Base-by-base conservation (phyloP, 2,113 vertebrate genomes). In the Hepsetus odoe region DNA sequence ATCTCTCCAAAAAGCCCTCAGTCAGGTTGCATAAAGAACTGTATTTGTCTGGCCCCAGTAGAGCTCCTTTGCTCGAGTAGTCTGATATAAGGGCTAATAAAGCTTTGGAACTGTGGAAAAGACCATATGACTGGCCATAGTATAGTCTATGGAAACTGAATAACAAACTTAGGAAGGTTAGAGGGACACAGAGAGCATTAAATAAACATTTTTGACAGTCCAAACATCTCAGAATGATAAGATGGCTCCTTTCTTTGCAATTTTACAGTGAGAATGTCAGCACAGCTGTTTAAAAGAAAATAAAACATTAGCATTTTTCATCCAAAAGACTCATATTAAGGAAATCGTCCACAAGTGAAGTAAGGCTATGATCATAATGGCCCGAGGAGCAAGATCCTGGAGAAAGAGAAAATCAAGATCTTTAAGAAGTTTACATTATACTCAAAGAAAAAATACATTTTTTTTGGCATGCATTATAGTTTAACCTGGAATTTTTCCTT, bases 61-160 rank as follows among this genome's bases (percentile, higher is more conserved):
- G 18, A 68, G 55, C 74, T 78, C 65, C 46, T 78, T 80, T 77
- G 79, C 86, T 71, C 87, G 82, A 53, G 80, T 55, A 67, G 64
- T 70, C 75, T 88, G 83, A 89, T 64, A 79, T 80, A 84, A 86
- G 82, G 85, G 85, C 83, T 85, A 86, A 85, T 82, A 59, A 82
- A 72, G 77, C 33, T 49, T 80, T n/a, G 64, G 35, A 67, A 79
- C 33, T 38, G 32, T 38, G 20, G 61, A 65, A 65, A 38, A n/a
- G 20, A n/a, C 6, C 35, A 33, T 38, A n/a, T 5, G 33, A 65
- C 32, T 8, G 28, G 32, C 20, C 20, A 38, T 38, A 65, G 33
- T 65, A 18, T 65, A 38, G 61, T 65, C 61, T 65, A 33, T 33
- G n/a, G 32, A 3, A 22, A 38, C 38, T 38, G 35, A 38, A 38